Evolutionary conservation across 1,140 invertebrate genomes (phyloP).

Genomic region (Mercenaria mercenaria): DNA sequence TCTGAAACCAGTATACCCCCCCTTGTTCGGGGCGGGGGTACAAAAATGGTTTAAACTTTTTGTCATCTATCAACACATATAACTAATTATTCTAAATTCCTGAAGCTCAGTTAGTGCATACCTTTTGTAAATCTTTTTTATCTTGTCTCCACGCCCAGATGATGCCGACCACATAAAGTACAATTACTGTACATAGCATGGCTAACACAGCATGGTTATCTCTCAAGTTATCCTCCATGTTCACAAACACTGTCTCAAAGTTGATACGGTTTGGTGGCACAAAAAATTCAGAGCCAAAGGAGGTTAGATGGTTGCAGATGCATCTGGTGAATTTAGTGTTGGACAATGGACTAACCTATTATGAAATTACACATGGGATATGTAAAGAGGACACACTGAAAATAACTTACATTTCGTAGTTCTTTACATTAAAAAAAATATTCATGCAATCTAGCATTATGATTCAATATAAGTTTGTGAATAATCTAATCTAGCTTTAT

Average conservation of each 20-base stretch:
- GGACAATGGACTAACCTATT: conserved; percentile 73
- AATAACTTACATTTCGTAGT: too few species aligned
- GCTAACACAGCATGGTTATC: conserved; percentile 80
- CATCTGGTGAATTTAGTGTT: conserved; percentile 73
- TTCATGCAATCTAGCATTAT: too few species aligned
- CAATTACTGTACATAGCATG: conserved; percentile 71
- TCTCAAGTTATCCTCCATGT: conserved; percentile 73
- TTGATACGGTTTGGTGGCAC: conserved; percentile 79
- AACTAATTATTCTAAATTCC: too few species aligned
- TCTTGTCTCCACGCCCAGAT: conserved; percentile 79
- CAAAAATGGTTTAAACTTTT: too few species aligned
- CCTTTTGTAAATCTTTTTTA: conserved; percentile 78
- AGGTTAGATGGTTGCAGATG: conserved; percentile 79
- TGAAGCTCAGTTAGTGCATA: too few species aligned
- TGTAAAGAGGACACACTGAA: not conserved
- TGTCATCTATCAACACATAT: too few species aligned
- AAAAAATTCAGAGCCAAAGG: conserved; percentile 78
- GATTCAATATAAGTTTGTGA: too few species aligned
- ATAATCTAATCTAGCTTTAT: too few species aligned
- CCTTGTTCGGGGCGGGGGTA: too few species aligned
- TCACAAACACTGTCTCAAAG: conserved; percentile 73
- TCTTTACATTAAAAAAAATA: too few species aligned
- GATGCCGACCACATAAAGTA: conserved; percentile 73
- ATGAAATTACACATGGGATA: not conserved
- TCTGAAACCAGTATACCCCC: too few species aligned